Evolutionary conservation across 2,797 vertebrate species (phyloP).

Genomic region (Sebastes cheni): DNA sequence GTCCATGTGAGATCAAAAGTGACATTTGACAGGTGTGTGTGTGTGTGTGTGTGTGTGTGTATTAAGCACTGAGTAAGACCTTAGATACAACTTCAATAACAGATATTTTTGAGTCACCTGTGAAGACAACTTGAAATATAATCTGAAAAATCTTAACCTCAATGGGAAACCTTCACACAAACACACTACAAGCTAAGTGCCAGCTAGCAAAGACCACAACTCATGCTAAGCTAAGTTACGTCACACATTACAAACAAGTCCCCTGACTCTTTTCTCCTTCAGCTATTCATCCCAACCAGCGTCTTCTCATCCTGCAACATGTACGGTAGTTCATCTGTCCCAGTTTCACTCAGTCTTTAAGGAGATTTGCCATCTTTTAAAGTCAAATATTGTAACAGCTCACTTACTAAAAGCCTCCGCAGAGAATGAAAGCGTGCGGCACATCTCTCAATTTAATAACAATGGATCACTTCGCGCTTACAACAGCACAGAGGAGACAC

Average conservation of each 20-base stretch:
- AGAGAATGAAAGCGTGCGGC: constrained; percentile 20
- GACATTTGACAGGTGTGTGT: neutral
- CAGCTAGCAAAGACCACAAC: neutral
- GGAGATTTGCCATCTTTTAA: constrained; percentile 44
- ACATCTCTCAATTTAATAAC: constrained; percentile 52
- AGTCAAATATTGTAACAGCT: constrained; percentile 56
- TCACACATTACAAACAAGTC: neutral
- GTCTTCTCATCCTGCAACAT: constrained; percentile 15
- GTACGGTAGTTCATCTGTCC: neutral
- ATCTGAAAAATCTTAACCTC: neutral
- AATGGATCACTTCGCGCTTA: constrained; percentile 47
- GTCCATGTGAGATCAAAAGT: neutral
- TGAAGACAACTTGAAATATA: neutral
- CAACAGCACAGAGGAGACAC: constrained; percentile 25
- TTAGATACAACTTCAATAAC: neutral
- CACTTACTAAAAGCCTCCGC: constrained; percentile 39
- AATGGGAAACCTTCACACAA: neutral
- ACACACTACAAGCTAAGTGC: neutral
- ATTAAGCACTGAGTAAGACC: no score
- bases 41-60: neutral
- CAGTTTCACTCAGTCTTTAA: constrained; percentile 25
- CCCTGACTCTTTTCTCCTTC: neutral
- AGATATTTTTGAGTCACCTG: neutral
- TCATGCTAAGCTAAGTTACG: neutral
- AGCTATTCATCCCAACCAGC: neutral